These are phyloP conservation scores for Diadophis punctatus DNA, from an alignment of 2,113 vertebrate genomes.

Conservation along the genomic window DNA sequence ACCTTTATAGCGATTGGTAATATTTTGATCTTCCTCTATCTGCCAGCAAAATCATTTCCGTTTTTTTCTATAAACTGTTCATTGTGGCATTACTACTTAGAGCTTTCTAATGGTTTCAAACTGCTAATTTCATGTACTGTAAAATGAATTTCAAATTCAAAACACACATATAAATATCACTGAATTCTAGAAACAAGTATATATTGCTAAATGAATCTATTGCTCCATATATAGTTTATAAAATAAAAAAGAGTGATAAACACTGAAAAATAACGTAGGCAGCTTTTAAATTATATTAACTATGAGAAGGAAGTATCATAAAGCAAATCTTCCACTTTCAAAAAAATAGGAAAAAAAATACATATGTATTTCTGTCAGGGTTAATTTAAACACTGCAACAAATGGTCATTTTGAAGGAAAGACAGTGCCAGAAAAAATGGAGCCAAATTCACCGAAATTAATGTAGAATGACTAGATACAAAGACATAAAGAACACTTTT, in stretches of 20 bases:
- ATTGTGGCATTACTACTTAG: background rate
- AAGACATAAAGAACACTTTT: background rate
- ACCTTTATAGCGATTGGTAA: background rate
- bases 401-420: background rate
- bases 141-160: background rate
- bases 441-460: background rate
- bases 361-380: background rate
- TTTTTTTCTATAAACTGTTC: background rate
- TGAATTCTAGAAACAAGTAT: background rate
- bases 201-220: background rate
- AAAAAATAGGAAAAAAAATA: background rate
- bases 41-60: background rate
- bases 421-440: background rate
- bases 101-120: background rate
- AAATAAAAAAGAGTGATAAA: background rate
- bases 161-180: background rate
- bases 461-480: background rate
- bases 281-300: background rate
- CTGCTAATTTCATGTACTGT: background rate
- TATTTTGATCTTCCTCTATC: background rate
- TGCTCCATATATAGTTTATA: background rate
- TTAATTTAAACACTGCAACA: background rate
- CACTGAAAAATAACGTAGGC: background rate
- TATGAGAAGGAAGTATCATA: background rate
- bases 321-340: background rate